These are phyloP conservation scores for Anguilla megastoma DNA, from an alignment of 2,797 vertebrate genomes.

Conservation along the genomic window DNA sequence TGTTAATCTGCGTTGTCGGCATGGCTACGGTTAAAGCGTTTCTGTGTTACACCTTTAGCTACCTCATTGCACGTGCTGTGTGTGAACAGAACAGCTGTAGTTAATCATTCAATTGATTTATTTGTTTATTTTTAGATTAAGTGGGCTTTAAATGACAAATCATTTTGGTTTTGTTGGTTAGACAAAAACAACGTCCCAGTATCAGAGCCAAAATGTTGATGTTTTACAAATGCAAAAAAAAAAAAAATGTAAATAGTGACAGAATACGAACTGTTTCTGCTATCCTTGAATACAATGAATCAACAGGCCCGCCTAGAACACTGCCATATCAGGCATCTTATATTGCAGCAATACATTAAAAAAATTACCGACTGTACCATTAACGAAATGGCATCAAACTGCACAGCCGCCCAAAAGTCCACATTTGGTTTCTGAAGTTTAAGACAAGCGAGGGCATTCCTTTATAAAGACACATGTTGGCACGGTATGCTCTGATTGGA, in stretches of 20 bases:
- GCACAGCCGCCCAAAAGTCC: not conserved
- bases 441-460: conserved; percentile 7
- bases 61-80: not conserved
- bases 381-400: not conserved
- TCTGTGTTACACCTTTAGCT: not conserved
- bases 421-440: not conserved
- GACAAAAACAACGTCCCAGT: not conserved
- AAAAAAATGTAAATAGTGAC: not conserved
- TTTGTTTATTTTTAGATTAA: too few relatives aligned
- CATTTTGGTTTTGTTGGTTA: not conserved
- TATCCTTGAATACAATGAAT: not conserved
- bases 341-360: not conserved
- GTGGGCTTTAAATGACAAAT: not conserved
- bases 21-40: not conserved
- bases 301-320: not conserved
- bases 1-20: not conserved
- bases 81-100: not conserved
- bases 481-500: conserved; percentile 60
- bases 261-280: not conserved
- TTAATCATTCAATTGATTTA: not conserved
- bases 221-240: not conserved
- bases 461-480: conserved; percentile 34
- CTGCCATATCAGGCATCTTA: not conserved
- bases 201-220: not conserved
- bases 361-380: not conserved